These are phyloP conservation scores for Egretta garzetta DNA, from an alignment of 2,113 vertebrate species.

Conservation along the genomic window DNA sequence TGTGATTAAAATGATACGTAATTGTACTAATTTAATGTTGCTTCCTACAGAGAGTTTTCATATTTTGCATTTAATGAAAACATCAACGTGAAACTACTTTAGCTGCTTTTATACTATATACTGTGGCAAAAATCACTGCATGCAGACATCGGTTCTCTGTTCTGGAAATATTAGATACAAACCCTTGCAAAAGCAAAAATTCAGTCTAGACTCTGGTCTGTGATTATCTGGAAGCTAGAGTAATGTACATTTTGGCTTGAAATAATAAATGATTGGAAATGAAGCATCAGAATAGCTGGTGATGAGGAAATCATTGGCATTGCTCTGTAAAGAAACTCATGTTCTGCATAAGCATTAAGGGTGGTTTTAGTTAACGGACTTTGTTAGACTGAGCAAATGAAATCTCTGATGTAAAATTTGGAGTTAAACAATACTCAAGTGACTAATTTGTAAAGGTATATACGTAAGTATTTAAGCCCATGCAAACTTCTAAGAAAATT, in stretches of 20 bases:
- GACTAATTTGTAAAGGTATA: neutral
- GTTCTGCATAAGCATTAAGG: neutral
- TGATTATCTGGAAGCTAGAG: neutral
- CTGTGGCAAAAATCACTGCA: neutral
- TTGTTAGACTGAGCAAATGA: neutral
- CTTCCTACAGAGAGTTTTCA: neutral
- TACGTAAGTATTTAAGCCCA: neutral
- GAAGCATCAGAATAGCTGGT: neutral
- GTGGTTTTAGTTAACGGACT: neutral
- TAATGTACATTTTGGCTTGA: neutral
- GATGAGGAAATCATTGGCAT: neutral
- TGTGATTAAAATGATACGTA: neutral
- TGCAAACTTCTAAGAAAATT: neutral
- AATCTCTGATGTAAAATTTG: neutral
- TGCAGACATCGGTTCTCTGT: neutral
- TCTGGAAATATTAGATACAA: neutral
- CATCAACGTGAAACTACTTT: neutral
- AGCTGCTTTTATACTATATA: neutral
- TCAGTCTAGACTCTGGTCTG: neutral
- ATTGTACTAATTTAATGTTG: neutral
- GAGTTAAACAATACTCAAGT: neutral
- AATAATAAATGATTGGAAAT: neutral
- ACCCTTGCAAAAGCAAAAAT: neutral
- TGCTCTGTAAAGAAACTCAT: neutral
- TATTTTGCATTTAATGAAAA: neutral